Base-by-base conservation (phyloP, 37 sponge, comb jelly and placozoan genomes). In the Amphimedon queenslandica region DNA sequence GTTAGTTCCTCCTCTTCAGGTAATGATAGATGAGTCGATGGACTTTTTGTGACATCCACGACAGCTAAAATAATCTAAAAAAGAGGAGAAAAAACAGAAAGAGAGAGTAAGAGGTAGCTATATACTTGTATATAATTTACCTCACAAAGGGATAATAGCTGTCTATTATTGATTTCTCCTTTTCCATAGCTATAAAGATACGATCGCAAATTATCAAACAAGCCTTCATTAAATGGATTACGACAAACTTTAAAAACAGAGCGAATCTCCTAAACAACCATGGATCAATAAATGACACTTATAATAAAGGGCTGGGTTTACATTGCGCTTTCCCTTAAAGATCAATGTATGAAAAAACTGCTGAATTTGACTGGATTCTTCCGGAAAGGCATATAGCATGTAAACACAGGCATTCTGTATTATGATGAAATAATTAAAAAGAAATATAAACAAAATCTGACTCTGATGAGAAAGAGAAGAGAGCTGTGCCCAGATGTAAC, bases 71-170 rank as follows among this genome's bases (percentile, higher is more conserved):
- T n/a, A n/a, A n/a, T n/a, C n/a, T n/a, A n/a, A n/a, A n/a, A n/a
- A n/a, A n/a, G n/a, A n/a, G n/a, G n/a, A n/a, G n/a, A n/a, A n/a
- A n/a, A n/a, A n/a, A n/a, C n/a, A n/a, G n/a, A n/a, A n/a, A n/a
- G n/a, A n/a, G n/a, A n/a, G n/a, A n/a, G n/a, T n/a, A 21, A 20
- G 20, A 53, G 16, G 56, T 53, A 53, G 16, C 56, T 53, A 16
- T 21, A 20, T 16, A 53, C 56, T 21, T 53, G 20, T 53, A 64
- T 20, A n/a, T 64, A 64, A 18, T n/a, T 25, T 47, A 88, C 88
- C 74, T 88, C 88, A 72, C 84, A 88, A 25, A 88, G 74, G 23
- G 88, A 72, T n/a, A 57, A 28, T 1, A 88, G 63, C 79, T 88
- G 88, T 41, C 69, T 70, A 36, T 64, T 60, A n/a, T 29, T 42